Evolutionary conservation across 2,113 vertebrate species (phyloP), one percentile per base, ranked within the genome.

Genomic region (Hippocampus mohnikei): DNA sequence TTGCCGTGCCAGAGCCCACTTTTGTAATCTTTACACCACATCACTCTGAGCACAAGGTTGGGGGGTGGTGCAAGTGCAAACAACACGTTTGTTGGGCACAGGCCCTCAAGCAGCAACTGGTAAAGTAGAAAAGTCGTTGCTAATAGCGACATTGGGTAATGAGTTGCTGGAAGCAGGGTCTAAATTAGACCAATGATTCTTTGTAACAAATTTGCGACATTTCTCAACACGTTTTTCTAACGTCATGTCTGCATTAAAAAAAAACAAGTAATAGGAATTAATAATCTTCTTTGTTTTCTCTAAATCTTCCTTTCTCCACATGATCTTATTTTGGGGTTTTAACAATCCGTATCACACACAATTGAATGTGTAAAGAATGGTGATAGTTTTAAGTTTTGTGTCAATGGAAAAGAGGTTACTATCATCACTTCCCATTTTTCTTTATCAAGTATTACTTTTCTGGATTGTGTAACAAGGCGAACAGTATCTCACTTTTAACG

Each of bases 391-490:
- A 56, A 1, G 25, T 61, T 5, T 21, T 8, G 7, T 8, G 2
- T 46, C 27, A 21, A 8, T 21, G 44, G 5, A 75, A 82, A 76
- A 75, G 15, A 7, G 10, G 1, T 1, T 8, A 25, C 25, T 40
- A 44, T 70, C 29, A 8, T 76, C 66, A 69, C 70, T 85, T 88
- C 81, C 78, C 79, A 71, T 78, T 83, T 18, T 16, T 48, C 73
- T 8, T 60, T 18, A 5, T 42, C 53, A 23, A 23, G 2, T 8
- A 21, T 71, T 76, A 40, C 66, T 66, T 12, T 69, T 69, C 1
- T 68, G 74, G 53, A 69, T 76, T 79, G 58, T 58, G 72, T 68
- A 81, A 81, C 61, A 33, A 62, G 20, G 23, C 2, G 13, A 33
- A 5, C 1, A 64, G 41, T 0, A 0, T 11, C 33, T 55, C 69